Base-by-base conservation (phyloP, 2,888 invertebrate genomes). In the Drosophila neoperkinsi region DNA sequence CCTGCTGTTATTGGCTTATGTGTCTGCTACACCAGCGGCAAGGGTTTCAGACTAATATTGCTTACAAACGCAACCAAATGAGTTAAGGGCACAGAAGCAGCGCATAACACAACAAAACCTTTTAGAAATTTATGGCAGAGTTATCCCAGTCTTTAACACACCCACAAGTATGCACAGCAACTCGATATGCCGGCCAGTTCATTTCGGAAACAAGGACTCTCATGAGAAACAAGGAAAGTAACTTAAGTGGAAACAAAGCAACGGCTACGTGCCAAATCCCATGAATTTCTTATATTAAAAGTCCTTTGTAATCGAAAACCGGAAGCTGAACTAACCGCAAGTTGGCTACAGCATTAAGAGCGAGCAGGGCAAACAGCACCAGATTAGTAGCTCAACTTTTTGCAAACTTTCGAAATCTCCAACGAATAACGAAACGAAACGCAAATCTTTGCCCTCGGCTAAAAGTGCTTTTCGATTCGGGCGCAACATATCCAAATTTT, bases 251-350 rank as follows among this genome's bases (percentile, higher is more conserved):
- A 60, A 71, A 74, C 72, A 69, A 46, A 31, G 58, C 64, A 51
- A 65, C 62, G 50, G 52, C 65, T 79, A 85, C 88, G 88, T 82
- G 90, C 80, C 88, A 79, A 77, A 82, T 74, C 68, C 80, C 88
- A 90, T 85, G 90, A 85, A 85, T 85, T 82, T 85, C 86, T 90
- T 85, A 88, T 85, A 75, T 56, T 71, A 67, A 88, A 77, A 73
- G 81, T 71, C 77, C 80, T 77, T 74, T 88, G 86, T 74, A 88
- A 86, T 90, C 88, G 90, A 86, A 88, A 90, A 76, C 88, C 86
- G 85, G 85, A 88, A 77, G 90, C 71, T 74, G 69, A 71, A 71
- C 74, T 63, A 78, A 74, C 85, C 90, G 31, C 88, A 85, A 85
- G 72, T 74, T 74, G 71, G 63, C 72, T 71, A 71, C 49, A 58